Evolutionary conservation across 2,797 vertebrate species (phyloP).

Genomic region (Crossoptilon crossoptilon): DNA sequence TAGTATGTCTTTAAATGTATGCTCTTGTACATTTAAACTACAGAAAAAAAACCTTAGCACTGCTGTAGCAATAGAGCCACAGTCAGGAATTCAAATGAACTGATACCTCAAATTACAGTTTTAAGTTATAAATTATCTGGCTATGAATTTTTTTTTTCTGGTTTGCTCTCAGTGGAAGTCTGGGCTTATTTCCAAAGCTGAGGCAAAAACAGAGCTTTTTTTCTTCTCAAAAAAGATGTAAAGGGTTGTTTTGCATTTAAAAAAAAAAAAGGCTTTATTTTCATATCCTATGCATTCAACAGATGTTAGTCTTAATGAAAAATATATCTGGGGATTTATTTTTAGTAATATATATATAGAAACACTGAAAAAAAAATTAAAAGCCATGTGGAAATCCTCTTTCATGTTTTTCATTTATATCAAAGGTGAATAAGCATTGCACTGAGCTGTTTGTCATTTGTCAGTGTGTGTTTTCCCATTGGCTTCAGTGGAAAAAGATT

Average conservation of each 20-base stretch:
- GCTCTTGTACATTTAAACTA: not conserved
- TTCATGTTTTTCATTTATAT: not conserved
- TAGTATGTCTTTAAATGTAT: not conserved
- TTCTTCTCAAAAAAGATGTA: not conserved
- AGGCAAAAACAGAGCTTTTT: not conserved
- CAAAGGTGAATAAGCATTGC: not conserved
- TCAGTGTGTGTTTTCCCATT: not conserved
- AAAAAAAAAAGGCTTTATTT: not conserved
- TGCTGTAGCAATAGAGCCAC: not conserved
- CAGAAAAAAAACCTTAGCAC: not conserved
- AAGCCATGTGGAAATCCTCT: not conserved
- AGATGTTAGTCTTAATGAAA: not conserved
- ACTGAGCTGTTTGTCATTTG: not conserved
- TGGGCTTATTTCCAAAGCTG: not conserved
- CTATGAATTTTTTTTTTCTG: not conserved
- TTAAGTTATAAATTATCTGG: not conserved
- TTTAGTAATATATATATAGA: not conserved
- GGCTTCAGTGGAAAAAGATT: not conserved
- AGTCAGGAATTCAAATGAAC: not conserved
- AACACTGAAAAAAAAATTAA: not conserved
- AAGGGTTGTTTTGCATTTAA: not conserved
- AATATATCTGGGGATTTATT: not conserved
- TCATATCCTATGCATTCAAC: not conserved
- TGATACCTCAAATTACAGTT: not conserved
- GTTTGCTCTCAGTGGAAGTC: not conserved